Evolutionary conservation across 2,113 vertebrate genomes (phyloP).

Genomic region (Ovis canadensis): DNA sequence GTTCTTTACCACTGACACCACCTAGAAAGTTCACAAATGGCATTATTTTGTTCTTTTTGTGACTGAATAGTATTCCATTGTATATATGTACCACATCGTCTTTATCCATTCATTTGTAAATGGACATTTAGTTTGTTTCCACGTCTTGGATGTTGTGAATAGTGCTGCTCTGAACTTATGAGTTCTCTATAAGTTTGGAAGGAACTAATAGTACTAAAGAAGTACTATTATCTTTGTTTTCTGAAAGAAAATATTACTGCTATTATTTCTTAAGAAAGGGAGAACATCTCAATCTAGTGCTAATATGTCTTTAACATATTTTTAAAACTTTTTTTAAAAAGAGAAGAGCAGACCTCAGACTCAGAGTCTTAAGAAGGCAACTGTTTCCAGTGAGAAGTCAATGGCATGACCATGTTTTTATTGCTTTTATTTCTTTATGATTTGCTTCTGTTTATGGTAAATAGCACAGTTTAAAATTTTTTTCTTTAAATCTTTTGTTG

Average conservation of each 20-base stretch:
- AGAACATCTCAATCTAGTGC: background rate
- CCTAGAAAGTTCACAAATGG: background rate
- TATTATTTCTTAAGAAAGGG: background rate
- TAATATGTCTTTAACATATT: background rate
- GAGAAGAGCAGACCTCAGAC: background rate
- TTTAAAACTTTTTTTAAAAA: background rate
- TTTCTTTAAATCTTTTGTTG: background rate
- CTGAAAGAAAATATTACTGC: background rate
- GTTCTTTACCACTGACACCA: background rate
- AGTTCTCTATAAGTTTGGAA: background rate
- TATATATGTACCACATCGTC: background rate
- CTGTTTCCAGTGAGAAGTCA: background rate
- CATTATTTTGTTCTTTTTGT: background rate
- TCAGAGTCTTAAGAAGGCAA: background rate
- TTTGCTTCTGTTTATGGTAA: background rate
- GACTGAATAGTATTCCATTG: background rate
- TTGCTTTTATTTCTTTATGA: background rate
- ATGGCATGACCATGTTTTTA: background rate
- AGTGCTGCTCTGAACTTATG: background rate
- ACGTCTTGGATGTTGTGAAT: background rate
- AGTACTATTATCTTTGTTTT: background rate
- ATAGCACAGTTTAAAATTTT: background rate
- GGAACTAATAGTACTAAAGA: background rate
- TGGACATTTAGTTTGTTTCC: background rate
- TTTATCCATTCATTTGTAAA: background rate